Percentiles rank a stretch among this genome's conserved stretches.
Conservation (phyloP, 2,113 vertebrate species). For the Gorsachius goisagi region DNA sequence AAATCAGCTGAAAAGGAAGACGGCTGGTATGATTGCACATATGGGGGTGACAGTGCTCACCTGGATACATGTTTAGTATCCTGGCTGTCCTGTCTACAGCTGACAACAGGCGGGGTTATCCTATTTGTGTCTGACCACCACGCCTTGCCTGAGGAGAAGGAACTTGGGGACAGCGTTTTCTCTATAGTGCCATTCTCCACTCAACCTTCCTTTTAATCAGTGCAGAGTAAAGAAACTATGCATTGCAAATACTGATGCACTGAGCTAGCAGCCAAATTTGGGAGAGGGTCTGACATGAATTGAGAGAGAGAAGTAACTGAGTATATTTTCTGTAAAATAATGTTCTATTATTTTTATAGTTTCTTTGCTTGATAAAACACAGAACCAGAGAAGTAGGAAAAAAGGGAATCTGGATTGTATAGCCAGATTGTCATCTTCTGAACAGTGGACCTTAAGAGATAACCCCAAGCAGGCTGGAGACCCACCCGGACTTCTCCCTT, state of each 20-base stretch:
- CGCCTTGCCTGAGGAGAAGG: neutral
- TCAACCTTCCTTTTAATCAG: neutral
- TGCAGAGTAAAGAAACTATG: neutral
- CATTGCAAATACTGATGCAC: rapidly evolving
- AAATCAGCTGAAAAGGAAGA: neutral
- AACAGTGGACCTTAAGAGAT: neutral
- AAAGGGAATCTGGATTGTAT: neutral
- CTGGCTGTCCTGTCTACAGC: neutral
- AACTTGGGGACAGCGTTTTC: neutral
- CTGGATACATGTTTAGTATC: neutral
- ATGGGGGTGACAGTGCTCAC: neutral
- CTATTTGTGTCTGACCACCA: neutral
- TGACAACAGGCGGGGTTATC: neutral
- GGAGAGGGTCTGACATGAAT: neutral
- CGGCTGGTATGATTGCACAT: neutral
- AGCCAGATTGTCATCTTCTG: neutral
- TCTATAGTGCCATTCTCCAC: neutral
- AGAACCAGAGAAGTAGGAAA: neutral
- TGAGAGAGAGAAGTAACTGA: neutral
- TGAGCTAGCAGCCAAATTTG: neutral
- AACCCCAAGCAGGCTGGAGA: neutral
- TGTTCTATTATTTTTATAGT: neutral
- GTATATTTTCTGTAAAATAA: neutral
- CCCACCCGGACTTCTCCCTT: neutral
- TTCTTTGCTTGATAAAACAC: neutral